Evolutionary conservation across 1,140 invertebrate species (phyloP).

Genomic region (Varroa destructor): DNA sequence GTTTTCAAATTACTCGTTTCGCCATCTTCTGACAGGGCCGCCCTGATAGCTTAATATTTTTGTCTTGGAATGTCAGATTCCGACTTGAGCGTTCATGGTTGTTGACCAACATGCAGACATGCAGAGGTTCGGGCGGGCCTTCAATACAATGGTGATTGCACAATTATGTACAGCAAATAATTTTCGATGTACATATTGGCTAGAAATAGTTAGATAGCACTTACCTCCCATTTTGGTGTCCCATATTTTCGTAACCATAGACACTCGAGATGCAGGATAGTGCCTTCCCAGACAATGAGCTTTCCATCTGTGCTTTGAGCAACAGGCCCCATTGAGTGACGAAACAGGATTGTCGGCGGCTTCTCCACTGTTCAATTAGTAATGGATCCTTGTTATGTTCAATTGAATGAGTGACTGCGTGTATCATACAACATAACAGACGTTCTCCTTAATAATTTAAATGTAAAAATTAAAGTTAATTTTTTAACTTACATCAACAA

Average conservation of each 20-base stretch:
- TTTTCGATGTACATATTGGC: too few relatives aligned
- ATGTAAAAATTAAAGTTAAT: too few relatives aligned
- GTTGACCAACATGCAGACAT: too few relatives aligned
- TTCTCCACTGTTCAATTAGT: slow-evolving; percentile 54
- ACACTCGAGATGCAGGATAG: slow-evolving; percentile 70
- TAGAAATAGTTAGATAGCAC: slow-evolving; percentile 32
- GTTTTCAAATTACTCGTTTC: too few relatives aligned
- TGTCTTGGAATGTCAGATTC: too few relatives aligned
- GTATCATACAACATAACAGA: slow-evolving; percentile 19
- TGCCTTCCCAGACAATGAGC: slow-evolving; percentile 66
- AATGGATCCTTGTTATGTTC: not conserved
- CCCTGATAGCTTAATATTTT: too few relatives aligned
- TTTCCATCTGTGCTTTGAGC: slow-evolving; percentile 71
- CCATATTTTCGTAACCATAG: slow-evolving; percentile 68
- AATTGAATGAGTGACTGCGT: not conserved
- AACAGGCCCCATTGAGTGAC: slow-evolving; percentile 63
- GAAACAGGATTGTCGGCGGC: slow-evolving; percentile 65
- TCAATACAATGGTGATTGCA: too few relatives aligned
- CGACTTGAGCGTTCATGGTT: too few relatives aligned
- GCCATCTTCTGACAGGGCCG: too few relatives aligned
- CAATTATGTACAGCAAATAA: too few relatives aligned
- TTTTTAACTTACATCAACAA: too few relatives aligned
- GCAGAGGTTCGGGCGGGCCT: too few relatives aligned
- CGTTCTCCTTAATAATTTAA: not conserved
- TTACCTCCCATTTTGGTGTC: slow-evolving; percentile 65